Conservation (phyloP, 2,113 vertebrate genomes). For the Caranx ignobilis region DNA sequence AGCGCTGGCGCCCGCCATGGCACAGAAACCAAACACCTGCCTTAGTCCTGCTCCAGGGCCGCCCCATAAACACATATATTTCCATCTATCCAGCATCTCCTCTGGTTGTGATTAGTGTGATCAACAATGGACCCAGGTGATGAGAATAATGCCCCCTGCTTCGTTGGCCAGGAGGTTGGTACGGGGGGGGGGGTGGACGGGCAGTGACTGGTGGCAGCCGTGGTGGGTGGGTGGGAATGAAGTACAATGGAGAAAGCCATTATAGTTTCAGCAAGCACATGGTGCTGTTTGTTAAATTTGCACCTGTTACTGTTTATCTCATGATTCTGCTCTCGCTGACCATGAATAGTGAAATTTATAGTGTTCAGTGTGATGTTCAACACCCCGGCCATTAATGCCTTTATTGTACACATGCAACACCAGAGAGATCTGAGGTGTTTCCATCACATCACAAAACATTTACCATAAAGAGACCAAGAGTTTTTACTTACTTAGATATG, state of each 20-base stretch:
- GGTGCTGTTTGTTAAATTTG: constrained; percentile 46
- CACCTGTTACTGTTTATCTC: constrained; percentile 49
- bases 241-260: constrained; percentile 44
- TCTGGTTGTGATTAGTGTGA: constrained; percentile 72
- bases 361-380: not conserved
- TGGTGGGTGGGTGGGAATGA: constrained; percentile 14
- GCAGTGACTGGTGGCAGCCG: constrained; percentile 24
- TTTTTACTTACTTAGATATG: constrained; percentile 45
- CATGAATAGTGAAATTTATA: constrained; percentile 18
- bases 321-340: constrained; percentile 31
- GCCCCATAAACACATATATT: constrained; percentile 71
- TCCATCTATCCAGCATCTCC: constrained; percentile 63
- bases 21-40: constrained; percentile 82
- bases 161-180: constrained; percentile 14
- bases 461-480: constrained; percentile 4
- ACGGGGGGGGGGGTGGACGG: no score
- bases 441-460: constrained; percentile 26
- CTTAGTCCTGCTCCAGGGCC: constrained; percentile 71
- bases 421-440: constrained; percentile 18
- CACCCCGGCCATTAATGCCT: not conserved
- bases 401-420: not conserved
- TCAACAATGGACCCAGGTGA: constrained; percentile 67
- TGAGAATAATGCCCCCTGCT: constrained; percentile 46
- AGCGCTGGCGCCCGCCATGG: constrained; percentile 63
- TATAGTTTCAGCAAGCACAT: constrained; percentile 42